A percentile compares a stretch with the other conserved stretches of the same genome.
Conservation (phyloP, 2,888 invertebrate genomes). For the Eumerus sabulonum region DNA sequence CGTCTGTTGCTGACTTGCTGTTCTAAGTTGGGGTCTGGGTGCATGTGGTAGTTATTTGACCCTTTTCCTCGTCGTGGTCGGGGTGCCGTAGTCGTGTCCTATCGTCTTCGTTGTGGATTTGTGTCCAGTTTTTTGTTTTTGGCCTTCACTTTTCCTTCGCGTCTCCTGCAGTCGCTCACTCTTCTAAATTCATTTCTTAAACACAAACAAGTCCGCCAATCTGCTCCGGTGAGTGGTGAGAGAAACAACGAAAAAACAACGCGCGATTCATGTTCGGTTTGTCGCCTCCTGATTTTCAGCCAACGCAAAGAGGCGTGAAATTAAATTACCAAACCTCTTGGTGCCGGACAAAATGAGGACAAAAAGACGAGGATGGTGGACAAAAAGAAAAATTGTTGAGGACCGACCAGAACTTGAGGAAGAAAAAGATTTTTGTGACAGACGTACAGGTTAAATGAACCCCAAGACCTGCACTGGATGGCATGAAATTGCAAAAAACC, state of each 20-base stretch:
- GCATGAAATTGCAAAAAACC: constrained; percentile 31
- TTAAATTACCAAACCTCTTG: constrained; percentile 65
- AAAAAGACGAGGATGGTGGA: not conserved
- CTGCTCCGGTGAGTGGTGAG: no score
- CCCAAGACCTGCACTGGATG: constrained; percentile 48
- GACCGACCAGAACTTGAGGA: constrained; percentile 39
- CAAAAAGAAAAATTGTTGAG: constrained; percentile 1
- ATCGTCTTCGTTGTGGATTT: constrained; percentile 63
- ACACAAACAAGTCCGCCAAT: constrained; percentile 63
- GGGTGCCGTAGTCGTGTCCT: constrained; percentile 25
- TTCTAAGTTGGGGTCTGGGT: constrained; percentile 13
- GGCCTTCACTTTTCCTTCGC: constrained; percentile 45
- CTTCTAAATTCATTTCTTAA: constrained; percentile 68
- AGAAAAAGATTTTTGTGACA: constrained; percentile 50
- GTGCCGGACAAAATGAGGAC: not conserved
- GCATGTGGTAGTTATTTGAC: constrained; percentile 56
- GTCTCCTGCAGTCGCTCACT: constrained; percentile 61
- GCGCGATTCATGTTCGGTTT: constrained; percentile 66
- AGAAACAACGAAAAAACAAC: constrained; percentile 35
- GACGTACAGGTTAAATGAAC: constrained; percentile 60
- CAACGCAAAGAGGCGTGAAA: constrained; percentile 65
- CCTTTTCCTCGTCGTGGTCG: constrained; percentile 48
- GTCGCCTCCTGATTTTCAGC: constrained; percentile 66
- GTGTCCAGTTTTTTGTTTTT: constrained; percentile 45
- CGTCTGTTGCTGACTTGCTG: constrained; percentile 21